phyloP scores from a whole-genome alignment of 2,113 vertebrate genomes.

The Verasper variegatus region DNA sequence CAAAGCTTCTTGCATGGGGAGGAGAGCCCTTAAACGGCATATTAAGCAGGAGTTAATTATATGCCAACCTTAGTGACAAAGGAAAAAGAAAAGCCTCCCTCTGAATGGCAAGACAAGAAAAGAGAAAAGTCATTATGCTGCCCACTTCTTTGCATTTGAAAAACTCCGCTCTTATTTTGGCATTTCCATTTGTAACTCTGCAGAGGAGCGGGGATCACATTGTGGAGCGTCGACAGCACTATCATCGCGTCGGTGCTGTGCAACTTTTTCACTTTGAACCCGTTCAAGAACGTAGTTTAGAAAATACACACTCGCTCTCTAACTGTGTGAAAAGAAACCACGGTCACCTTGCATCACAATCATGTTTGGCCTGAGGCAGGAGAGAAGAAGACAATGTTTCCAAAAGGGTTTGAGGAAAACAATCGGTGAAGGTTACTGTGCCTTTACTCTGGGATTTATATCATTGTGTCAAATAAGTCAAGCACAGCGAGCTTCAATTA shows the following conservation, averaged over 20 bases:
- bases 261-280: slow-evolving; percentile 16
- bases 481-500: not conserved
- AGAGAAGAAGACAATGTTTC: slow-evolving; percentile 15
- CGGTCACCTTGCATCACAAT: slow-evolving; percentile 5
- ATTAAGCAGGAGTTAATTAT: slow-evolving; percentile 89
- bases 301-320: not conserved
- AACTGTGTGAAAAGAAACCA: slow-evolving; percentile 10
- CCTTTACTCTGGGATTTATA: slow-evolving; percentile 3
- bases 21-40: slow-evolving; percentile 84
- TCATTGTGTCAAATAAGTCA: not conserved
- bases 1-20: slow-evolving; percentile 83
- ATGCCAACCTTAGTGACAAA: slow-evolving; percentile 84
- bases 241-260: slow-evolving; percentile 34
- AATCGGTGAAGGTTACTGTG: not conserved
- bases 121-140: slow-evolving; percentile 85
- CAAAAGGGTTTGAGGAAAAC: slow-evolving; percentile 16
- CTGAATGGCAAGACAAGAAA: slow-evolving; percentile 83
- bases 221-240: slow-evolving; percentile 38
- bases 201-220: slow-evolving; percentile 65
- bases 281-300: slow-evolving; percentile 3
- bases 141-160: slow-evolving; percentile 85
- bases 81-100: slow-evolving; percentile 80
- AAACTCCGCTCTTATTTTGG: slow-evolving; percentile 82
- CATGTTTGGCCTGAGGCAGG: not conserved
- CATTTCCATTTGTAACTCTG: slow-evolving; percentile 82